Conservation (phyloP, 2,888 invertebrate species). For the Lasioglossum malachurum region DNA sequence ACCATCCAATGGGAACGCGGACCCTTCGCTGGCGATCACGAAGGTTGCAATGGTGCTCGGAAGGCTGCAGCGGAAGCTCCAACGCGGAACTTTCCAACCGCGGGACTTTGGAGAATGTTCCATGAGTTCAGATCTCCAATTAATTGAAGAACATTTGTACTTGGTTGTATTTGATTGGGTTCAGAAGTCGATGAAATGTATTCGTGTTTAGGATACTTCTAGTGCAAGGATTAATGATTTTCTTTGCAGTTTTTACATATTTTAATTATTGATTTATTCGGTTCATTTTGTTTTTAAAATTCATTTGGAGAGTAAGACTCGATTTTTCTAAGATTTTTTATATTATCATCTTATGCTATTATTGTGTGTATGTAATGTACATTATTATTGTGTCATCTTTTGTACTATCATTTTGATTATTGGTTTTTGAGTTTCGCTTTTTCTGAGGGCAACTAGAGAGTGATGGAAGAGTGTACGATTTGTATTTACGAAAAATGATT, state of each 20-base stretch:
- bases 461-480: neutral
- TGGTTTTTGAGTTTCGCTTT: neutral
- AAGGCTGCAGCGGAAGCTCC: neutral
- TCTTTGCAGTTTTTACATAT: neutral
- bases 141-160: neutral
- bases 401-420: neutral
- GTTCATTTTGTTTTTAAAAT: neutral
- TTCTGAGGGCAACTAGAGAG: neutral
- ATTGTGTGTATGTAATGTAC: neutral
- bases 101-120: neutral
- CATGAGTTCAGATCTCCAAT: neutral
- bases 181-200: neutral
- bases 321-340: neutral
- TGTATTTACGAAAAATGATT: neutral
- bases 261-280: neutral
- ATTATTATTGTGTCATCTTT: too few relatives aligned
- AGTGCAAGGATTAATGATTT: neutral
- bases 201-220: neutral
- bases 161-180: neutral
- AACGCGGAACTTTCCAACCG: neutral
- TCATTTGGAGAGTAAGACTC: neutral
- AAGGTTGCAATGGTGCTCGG: neutral
- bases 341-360: neutral
- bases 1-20: conserved; percentile 22
- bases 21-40: neutral